Conservation (phyloP, 2,113 vertebrate species). For the Beaufortia kweichowensis region DNA sequence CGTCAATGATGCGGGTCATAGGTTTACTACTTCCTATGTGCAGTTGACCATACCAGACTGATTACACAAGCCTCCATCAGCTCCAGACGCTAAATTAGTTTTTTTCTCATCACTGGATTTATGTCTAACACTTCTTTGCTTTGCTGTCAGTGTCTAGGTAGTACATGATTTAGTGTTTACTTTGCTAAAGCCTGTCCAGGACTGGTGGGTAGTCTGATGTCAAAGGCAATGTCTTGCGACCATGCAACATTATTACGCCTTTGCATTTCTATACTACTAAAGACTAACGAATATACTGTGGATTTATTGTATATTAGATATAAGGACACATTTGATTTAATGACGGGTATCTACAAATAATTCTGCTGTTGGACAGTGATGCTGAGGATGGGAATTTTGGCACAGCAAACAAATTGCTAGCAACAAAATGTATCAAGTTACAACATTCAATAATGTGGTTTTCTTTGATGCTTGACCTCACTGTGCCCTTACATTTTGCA, state of each 20-base stretch:
- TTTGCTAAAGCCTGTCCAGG: background rate
- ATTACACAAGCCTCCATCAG: constrained; percentile 56
- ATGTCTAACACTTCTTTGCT: background rate
- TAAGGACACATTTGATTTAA: background rate
- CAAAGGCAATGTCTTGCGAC: background rate
- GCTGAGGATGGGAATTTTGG: background rate
- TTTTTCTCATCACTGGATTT: constrained; percentile 62
- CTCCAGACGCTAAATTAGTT: constrained; percentile 60
- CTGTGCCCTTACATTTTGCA: background rate
- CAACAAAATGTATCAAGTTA: background rate
- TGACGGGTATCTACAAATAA: background rate
- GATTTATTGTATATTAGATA: background rate
- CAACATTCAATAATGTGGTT: background rate
- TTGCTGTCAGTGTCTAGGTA: background rate
- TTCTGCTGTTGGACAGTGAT: background rate
- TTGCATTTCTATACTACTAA: background rate
- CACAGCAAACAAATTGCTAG: background rate
- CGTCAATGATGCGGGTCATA: constrained; percentile 45
- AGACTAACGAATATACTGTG: background rate
- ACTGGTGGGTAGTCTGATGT: background rate
- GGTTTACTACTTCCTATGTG: constrained; percentile 52
- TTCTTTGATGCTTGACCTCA: background rate
- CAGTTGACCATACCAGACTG: constrained; percentile 41
- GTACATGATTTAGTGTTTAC: background rate
- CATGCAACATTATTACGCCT: background rate